Evolutionary conservation across 1,140 invertebrate genomes (phyloP).

Genomic region (Rhysida immarginata): DNA sequence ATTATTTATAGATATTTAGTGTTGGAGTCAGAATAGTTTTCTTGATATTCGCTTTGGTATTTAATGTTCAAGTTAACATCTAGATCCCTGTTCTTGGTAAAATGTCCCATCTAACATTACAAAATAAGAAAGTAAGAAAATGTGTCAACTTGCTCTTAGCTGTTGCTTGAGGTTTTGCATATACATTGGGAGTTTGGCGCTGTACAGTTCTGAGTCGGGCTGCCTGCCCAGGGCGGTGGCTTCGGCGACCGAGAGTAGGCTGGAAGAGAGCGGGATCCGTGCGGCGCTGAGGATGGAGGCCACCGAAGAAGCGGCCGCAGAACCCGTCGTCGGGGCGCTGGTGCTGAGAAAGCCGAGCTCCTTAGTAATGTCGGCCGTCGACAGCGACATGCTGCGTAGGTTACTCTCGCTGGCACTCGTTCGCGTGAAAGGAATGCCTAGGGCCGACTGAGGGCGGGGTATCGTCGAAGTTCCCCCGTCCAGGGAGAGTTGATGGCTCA

Average conservation of each 20-base stretch:
- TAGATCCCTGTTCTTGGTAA: no score
- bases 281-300: slow-evolving; percentile 28
- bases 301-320: slow-evolving; percentile 34
- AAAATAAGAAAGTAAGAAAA: no score
- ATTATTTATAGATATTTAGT: no score
- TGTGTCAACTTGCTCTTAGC: slow-evolving; percentile 22
- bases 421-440: slow-evolving; percentile 24
- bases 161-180: slow-evolving; percentile 38
- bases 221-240: slow-evolving; percentile 8
- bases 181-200: slow-evolving; percentile 32
- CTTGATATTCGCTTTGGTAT: no score
- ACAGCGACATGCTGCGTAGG: slow-evolving; percentile 24
- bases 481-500: slow-evolving; percentile 28
- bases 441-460: slow-evolving; percentile 15
- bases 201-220: slow-evolving; percentile 2
- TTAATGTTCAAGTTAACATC: no score
- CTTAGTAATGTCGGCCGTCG: slow-evolving; percentile 24
- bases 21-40: no score
- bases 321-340: slow-evolving; percentile 25
- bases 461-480: slow-evolving; percentile 25
- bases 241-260: slow-evolving; percentile 1
- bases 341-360: slow-evolving; percentile 13
- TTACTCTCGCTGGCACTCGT: slow-evolving; percentile 36
- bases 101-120: no score
- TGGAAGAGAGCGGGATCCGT: not conserved